A percentile compares a stretch with the other conserved stretches of the same genome.
Evolutionary conservation across 2,113 vertebrate genomes (phyloP).

Genomic region (Poeciliopsis retropinna): DNA sequence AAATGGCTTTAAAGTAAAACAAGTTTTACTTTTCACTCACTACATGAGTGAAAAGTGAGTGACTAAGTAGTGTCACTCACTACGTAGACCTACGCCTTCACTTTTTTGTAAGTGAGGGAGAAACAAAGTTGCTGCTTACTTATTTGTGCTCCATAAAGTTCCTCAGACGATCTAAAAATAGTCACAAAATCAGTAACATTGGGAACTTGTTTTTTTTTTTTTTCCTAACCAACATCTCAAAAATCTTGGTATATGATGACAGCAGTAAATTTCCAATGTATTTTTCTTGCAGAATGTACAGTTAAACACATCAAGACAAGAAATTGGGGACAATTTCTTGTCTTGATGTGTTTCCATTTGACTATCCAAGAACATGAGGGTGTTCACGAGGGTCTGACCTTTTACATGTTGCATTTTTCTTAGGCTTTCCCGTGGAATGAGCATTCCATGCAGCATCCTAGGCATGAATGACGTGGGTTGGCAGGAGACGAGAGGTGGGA

Average conservation of each 20-base stretch:
- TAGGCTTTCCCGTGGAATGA: slow-evolving; percentile 81
- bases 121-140: no score
- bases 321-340: not conserved
- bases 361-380: not conserved
- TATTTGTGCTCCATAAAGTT: not conserved
- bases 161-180: no score
- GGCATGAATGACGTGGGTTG: slow-evolving; percentile 85
- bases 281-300: not conserved
- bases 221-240: not conserved
- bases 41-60: no score
- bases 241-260: no score
- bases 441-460: slow-evolving; percentile 83
- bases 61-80: no score
- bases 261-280: not conserved
- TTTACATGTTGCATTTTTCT: not conserved
- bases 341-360: not conserved
- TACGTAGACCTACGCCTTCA: no score
- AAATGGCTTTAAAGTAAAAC: no score
- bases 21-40: no score
- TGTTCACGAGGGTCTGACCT: not conserved
- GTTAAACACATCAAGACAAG: not conserved
- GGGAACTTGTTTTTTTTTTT: not conserved
- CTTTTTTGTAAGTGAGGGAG: not conserved
- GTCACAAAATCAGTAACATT: not conserved
- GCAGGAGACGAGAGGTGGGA: slow-evolving; percentile 82